Percentiles rank a stretch among this genome's conserved stretches.
phyloP scores from a whole-genome alignment of 2,888 invertebrate species.

The Alcis repandata region DNA sequence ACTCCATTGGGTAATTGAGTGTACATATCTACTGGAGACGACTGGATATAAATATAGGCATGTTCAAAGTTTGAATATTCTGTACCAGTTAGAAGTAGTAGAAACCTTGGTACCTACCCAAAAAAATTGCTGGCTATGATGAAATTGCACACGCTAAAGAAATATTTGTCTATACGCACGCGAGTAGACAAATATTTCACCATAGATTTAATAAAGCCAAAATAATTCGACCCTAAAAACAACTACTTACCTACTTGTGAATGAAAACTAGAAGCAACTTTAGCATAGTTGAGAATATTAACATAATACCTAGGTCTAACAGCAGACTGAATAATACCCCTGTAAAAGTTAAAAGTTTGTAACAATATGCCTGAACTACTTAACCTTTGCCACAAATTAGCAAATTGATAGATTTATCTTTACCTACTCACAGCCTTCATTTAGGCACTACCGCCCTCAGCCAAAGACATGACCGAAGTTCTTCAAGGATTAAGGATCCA shows the following conservation, averaged over 20 bases:
- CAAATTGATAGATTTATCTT: not conserved
- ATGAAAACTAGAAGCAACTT: slow-evolving; percentile 13
- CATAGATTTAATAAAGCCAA: not conserved
- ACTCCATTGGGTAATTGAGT: slow-evolving; percentile 70
- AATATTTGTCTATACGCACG: too few species aligned
- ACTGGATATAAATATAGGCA: too few species aligned
- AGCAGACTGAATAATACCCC: slow-evolving; percentile 54
- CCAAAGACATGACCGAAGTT: not conserved
- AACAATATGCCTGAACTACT: slow-evolving; percentile 44
- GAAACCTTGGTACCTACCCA: too few species aligned
- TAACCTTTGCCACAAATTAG: slow-evolving; percentile 32
- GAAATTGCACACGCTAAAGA: too few species aligned
- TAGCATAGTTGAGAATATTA: slow-evolving; percentile 39
- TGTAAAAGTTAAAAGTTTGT: slow-evolving; percentile 54
- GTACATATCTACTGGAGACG: slow-evolving; percentile 45
- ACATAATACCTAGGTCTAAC: slow-evolving; percentile 34
- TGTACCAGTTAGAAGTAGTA: too few species aligned
- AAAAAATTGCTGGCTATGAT: too few species aligned
- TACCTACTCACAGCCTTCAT: not conserved
- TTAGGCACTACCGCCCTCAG: not conserved
- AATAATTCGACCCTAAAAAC: not conserved
- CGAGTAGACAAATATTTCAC: too few species aligned
- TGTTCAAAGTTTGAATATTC: too few species aligned
- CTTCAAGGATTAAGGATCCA: not conserved
- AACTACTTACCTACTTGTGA: not conserved